A percentile compares a stretch with the other conserved stretches of the same genome.
Evolutionary conservation across 1,140 invertebrate species (phyloP).

Genomic region (Medauroidea extradentata): DNA sequence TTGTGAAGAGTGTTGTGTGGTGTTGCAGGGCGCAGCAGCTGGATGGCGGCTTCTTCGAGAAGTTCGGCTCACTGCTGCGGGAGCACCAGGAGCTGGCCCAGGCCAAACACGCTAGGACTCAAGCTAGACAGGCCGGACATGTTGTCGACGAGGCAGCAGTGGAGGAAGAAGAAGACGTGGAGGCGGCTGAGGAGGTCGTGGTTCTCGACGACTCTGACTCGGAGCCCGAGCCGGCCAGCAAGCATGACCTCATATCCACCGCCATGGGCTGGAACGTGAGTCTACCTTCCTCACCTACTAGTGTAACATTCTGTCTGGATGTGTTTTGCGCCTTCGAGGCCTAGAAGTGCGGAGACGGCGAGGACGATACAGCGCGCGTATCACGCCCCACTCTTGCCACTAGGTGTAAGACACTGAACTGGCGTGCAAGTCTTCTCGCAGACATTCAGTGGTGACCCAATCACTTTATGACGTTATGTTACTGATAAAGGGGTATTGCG

Average conservation of each 20-base stretch:
- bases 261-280: constrained; percentile 69
- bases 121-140: too few species aligned
- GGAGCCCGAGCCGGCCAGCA: constrained; percentile 41
- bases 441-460: too few species aligned
- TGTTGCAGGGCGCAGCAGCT: constrained; percentile 63
- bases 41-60: constrained; percentile 76
- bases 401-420: too few species aligned
- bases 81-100: neutral
- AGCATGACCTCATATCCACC: constrained; percentile 53
- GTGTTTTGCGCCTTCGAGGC: too few species aligned
- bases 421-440: too few species aligned
- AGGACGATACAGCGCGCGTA: too few species aligned
- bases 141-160: neutral
- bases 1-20: neutral
- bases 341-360: too few species aligned
- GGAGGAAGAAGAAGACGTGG: neutral
- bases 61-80: constrained; percentile 58
- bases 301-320: too few species aligned
- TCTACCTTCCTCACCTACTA: constrained; percentile 24
- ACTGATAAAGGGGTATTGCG: too few species aligned
- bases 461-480: too few species aligned
- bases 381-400: too few species aligned
- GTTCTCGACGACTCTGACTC: neutral
- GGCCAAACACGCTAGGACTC: too few species aligned
- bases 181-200: neutral